These are phyloP conservation scores for Anser brachyrhynchus DNA, from an alignment of 2,113 vertebrate species.

Conservation along the genomic window DNA sequence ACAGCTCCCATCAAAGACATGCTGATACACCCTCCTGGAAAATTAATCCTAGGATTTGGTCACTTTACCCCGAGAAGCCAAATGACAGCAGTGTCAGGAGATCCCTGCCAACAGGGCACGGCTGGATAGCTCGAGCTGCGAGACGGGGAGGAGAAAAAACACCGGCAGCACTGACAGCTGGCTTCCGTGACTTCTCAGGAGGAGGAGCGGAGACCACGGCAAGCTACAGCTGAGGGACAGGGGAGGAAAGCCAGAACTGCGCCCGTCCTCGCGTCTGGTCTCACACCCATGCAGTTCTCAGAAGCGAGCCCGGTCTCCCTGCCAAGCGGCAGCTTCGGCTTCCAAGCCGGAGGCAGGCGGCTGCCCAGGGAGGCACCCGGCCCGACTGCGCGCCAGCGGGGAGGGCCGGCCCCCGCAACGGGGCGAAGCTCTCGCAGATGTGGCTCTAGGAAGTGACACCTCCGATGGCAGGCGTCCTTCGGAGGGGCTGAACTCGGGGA, in stretches of 20 bases:
- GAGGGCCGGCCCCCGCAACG: background rate
- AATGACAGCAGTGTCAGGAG: background rate
- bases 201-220: background rate
- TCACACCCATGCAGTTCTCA: conserved; percentile 25
- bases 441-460: background rate
- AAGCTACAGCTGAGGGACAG: background rate
- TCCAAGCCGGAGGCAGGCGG: background rate
- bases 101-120: background rate
- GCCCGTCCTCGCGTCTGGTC: conserved; percentile 9
- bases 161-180: background rate
- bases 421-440: background rate
- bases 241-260: background rate
- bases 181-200: background rate
- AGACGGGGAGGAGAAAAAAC: background rate
- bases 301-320: conserved; percentile 31
- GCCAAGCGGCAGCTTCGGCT: conserved; percentile 13
- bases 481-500: background rate
- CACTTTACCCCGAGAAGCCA: background rate
- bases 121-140: background rate
- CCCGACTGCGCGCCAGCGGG: background rate
- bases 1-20: background rate
- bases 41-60: background rate
- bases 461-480: background rate
- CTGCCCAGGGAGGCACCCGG: conserved; percentile 25
- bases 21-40: background rate